Percentiles rank a stretch among this genome's conserved stretches.
Evolutionary conservation across 2,888 invertebrate genomes (phyloP).

Genomic region (Scaptomyza reducta): DNA sequence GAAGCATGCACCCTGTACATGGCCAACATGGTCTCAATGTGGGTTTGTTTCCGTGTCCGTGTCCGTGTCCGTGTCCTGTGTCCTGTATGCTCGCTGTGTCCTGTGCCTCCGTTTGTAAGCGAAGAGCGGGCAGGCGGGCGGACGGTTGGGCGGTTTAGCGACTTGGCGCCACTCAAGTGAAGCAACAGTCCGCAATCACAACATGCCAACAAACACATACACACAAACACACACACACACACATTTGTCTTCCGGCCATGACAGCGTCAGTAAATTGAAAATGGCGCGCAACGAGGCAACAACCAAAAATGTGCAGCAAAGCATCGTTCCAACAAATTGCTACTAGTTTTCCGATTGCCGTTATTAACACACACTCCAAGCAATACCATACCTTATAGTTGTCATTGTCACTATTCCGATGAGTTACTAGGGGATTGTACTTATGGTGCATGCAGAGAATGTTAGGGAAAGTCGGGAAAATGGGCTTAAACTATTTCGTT

Average conservation of each 20-base stretch:
- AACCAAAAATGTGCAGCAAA: constrained; percentile 44
- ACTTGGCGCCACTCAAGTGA: constrained; percentile 63
- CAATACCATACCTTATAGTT: constrained; percentile 24
- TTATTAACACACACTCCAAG: constrained; percentile 35
- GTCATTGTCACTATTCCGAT: constrained; percentile 17
- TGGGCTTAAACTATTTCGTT: too few relatives aligned
- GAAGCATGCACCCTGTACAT: constrained; percentile 55
- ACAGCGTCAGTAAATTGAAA: constrained; percentile 77
- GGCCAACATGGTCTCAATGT: constrained; percentile 10
- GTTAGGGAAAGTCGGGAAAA: too few relatives aligned
- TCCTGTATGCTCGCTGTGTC: constrained; percentile 3
- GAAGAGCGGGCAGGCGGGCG: background rate
- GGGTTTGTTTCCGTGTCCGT: constrained; percentile 12
- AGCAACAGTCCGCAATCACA: constrained; percentile 74
- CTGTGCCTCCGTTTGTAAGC: constrained; percentile 23
- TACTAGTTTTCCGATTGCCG: constrained; percentile 59
- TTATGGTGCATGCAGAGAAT: too few relatives aligned
- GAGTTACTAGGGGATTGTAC: background rate
- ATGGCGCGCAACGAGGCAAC: constrained; percentile 52
- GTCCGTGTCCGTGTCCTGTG: constrained; percentile 5
- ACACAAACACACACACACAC: constrained; percentile 21
- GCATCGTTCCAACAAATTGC: constrained; percentile 14
- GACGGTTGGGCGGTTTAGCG: constrained; percentile 37
- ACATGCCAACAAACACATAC: constrained; percentile 44
- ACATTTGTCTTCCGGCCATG: constrained; percentile 73